Evolutionary conservation across 2,113 vertebrate genomes (phyloP).

Genomic region (Notothenia coriiceps): DNA sequence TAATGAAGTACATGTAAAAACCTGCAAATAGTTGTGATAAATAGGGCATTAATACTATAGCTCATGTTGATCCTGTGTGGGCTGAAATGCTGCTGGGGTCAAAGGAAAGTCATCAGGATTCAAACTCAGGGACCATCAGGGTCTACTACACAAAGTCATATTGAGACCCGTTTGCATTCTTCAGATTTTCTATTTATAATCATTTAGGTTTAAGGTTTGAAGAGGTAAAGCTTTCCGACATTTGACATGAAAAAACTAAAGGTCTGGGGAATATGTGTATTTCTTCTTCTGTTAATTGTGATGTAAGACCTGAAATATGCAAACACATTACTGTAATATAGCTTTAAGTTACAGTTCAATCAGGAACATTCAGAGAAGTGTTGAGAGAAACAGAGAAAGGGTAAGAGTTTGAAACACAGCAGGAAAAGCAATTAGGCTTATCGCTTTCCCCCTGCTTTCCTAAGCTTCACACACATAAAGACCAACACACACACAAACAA

Average conservation of each 20-base stretch:
- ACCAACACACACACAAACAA: conserved; percentile 23
- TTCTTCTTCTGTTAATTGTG: not conserved
- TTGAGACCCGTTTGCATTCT: not conserved
- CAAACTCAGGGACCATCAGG: conserved; percentile 6
- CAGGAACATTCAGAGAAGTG: conserved; percentile 2
- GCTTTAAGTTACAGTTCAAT: not conserved
- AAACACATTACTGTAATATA: not conserved
- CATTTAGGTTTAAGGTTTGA: not conserved
- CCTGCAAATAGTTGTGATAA: not conserved
- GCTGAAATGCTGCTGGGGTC: conserved; percentile 41
- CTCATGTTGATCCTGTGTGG: not conserved
- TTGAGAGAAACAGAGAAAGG: conserved; percentile 12
- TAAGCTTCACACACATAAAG: conserved; percentile 23
- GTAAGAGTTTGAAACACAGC: conserved; percentile 37
- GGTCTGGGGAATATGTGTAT: not conserved
- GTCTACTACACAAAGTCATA: not conserved
- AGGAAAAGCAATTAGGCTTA: conserved; percentile 66
- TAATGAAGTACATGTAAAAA: not conserved
- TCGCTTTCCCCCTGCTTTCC: conserved; percentile 56
- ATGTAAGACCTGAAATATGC: not conserved
- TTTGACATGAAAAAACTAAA: not conserved
- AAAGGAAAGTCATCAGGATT: conserved; percentile 26
- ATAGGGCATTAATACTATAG: not conserved
- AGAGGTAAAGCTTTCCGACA: not conserved
- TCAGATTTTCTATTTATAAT: too few species aligned